Evolutionary conservation across 2,113 vertebrate genomes (phyloP).

Genomic region (Leptodactylus fuscus): DNA sequence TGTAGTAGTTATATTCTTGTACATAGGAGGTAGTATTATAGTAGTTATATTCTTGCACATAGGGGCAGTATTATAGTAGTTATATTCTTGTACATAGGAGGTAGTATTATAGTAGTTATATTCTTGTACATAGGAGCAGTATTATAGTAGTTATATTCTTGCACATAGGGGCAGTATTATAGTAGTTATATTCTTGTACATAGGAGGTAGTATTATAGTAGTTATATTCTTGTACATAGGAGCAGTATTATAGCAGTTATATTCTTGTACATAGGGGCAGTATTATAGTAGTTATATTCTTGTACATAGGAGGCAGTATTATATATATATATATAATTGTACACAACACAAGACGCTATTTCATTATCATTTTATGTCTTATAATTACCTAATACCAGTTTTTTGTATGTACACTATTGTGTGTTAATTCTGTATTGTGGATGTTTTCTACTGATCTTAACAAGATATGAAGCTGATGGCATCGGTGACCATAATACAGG

Average conservation of each 20-base stretch:
- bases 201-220: constrained; percentile 9
- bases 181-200: neutral
- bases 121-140: neutral
- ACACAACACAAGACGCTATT: too few species aligned
- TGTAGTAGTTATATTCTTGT: constrained; percentile 15
- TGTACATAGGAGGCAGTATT: too few species aligned
- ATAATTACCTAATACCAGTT: too few species aligned
- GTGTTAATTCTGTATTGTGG: too few species aligned
- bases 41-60: constrained; percentile 4
- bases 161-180: constrained; percentile 8
- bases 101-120: constrained; percentile 5
- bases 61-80: neutral
- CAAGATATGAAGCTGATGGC: too few species aligned
- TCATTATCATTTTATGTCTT: too few species aligned
- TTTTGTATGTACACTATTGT: too few species aligned
- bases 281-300: too few species aligned
- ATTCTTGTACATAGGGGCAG: too few species aligned
- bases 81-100: neutral
- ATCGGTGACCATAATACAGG: too few species aligned
- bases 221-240: neutral
- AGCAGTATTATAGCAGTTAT: neutral
- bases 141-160: constrained; percentile 19
- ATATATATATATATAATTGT: too few species aligned
- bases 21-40: constrained; percentile 6
- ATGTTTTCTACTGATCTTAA: too few species aligned